Evolutionary conservation across 2,888 invertebrate genomes (phyloP), one percentile per base, ranked within the genome.

Genomic region (Athalia cordata): DNA sequence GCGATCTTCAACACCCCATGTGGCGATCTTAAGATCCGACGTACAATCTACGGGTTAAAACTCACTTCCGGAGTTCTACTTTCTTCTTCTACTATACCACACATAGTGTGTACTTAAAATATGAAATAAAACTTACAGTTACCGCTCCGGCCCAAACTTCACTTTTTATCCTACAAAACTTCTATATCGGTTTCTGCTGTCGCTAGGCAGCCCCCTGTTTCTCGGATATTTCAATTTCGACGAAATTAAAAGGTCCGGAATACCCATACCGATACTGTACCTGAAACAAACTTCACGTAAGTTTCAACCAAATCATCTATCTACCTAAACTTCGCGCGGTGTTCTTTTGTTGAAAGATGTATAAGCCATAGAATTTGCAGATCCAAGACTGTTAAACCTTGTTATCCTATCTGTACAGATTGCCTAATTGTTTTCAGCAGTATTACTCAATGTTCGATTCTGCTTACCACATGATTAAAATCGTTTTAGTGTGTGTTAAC

Each of bases 191-290:
- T 43, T 68, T 8, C 15, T 15, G 11, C 43, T 11, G 67, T 5
- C n/a, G 29, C 29, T 29, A 29, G 29, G 6, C 9, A 6, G 50
- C 68, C 29, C 52, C 55, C 9, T 47, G 11, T 66, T 66, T 49
- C 7, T 47, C 66, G 49, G 47, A 47, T 68, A 55, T 68, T 68
- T 55, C 55, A 68, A 50, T 15, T 55, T 11, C 11, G n/a, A 68
- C 29, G 29, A 68, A 52, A 68, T 68, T 68, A 68, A 55, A 43
- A 55, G 68, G 55, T 68, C 50, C n/a, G 29, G 68, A 47, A 68
- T 11, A n/a, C 29, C 55, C 55, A 5, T 43, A 15, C 29, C 55
- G 7, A 6, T 9, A 11, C 11, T 11, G 7, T 11, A 55, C 11
- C 9, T 55, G 6, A 11, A 4, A 13, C 29, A 55, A 72, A 72